These are phyloP conservation scores for Istiophorus platypterus DNA, from an alignment of 2,113 vertebrate genomes.

Conservation along the genomic window DNA sequence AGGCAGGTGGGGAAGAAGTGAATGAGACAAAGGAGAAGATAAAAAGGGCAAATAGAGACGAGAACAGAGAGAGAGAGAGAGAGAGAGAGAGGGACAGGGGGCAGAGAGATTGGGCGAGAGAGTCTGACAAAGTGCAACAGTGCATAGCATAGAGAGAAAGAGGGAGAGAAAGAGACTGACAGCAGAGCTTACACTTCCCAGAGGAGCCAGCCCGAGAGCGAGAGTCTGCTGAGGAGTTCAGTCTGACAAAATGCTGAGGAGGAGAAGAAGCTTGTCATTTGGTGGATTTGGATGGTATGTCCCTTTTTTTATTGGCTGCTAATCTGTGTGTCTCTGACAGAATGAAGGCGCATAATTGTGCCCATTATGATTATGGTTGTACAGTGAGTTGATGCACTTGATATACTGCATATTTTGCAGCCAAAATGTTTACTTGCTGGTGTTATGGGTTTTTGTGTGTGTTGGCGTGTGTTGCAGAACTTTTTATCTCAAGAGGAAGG, in stretches of 20 bases:
- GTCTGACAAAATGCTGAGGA: constrained; percentile 87
- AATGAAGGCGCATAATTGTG: constrained; percentile 16
- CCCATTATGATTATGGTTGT: neutral
- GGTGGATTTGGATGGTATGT: constrained; percentile 96
- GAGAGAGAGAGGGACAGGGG: neutral
- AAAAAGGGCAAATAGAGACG: constrained; percentile 25
- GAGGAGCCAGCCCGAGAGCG: constrained; percentile 46
- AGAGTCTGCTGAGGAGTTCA: constrained; percentile 55
- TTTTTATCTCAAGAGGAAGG: constrained; percentile 75
- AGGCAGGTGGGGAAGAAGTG: constrained; percentile 30
- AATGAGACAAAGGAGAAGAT: neutral
- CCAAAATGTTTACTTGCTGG: neutral
- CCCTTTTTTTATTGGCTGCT: constrained; percentile 33
- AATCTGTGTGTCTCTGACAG: neutral
- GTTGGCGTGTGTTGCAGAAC: constrained; percentile 35
- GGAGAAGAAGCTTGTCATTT: constrained; percentile 95
- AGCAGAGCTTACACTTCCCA: constrained; percentile 53
- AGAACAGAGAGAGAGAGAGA: constrained; percentile 17
- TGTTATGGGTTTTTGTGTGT: neutral
- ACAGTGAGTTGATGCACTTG: neutral
- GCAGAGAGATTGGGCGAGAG: constrained; percentile 23
- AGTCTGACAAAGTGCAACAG: constrained; percentile 56
- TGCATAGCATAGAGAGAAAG: constrained; percentile 33
- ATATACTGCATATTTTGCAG: neutral
- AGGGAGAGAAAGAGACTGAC: constrained; percentile 41